These are phyloP conservation scores for Drosophila paramelanica DNA, from an alignment of 2,888 invertebrate species.

Conservation along the genomic window DNA sequence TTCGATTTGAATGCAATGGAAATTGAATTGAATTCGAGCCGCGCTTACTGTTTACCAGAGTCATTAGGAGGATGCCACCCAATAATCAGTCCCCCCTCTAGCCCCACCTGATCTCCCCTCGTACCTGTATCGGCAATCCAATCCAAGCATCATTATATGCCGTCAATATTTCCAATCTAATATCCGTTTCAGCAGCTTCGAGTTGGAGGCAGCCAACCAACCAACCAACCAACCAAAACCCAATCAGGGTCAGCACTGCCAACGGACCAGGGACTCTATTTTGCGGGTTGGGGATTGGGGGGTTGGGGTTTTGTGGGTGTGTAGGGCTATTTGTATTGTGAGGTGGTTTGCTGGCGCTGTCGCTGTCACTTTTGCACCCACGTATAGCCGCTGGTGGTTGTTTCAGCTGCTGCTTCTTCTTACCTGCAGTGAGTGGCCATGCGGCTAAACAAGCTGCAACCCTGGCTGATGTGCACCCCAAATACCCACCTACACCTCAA, in stretches of 20 bases:
- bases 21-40: slow-evolving; percentile 45
- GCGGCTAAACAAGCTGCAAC: slow-evolving; percentile 65
- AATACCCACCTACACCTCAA: not conserved
- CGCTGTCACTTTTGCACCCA: slow-evolving; percentile 72
- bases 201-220: slow-evolving; percentile 15
- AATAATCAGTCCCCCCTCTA: slow-evolving; percentile 10
- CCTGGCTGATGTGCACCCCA: slow-evolving; percentile 28
- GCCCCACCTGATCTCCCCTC: not conserved
- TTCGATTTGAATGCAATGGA: slow-evolving; percentile 49
- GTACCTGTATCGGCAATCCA: no score
- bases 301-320: not conserved
- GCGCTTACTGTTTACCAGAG: slow-evolving; percentile 51
- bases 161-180: slow-evolving; percentile 77
- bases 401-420: slow-evolving; percentile 44
- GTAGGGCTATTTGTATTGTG: not conserved
- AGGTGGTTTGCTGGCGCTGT: slow-evolving; percentile 26
- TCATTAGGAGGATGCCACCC: slow-evolving; percentile 40
- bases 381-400: slow-evolving; percentile 57
- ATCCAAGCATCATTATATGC: slow-evolving; percentile 58
- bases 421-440: slow-evolving; percentile 69
- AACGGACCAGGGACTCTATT: slow-evolving; percentile 1
- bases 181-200: slow-evolving; percentile 48
- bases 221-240: slow-evolving; percentile 60
- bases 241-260: slow-evolving; percentile 65
- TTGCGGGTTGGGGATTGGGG: not conserved